A percentile compares a stretch with the other conserved stretches of the same genome.
These are phyloP conservation scores for Neoniphon sammara DNA, from an alignment of 2,797 vertebrate genomes.

Conservation along the genomic window DNA sequence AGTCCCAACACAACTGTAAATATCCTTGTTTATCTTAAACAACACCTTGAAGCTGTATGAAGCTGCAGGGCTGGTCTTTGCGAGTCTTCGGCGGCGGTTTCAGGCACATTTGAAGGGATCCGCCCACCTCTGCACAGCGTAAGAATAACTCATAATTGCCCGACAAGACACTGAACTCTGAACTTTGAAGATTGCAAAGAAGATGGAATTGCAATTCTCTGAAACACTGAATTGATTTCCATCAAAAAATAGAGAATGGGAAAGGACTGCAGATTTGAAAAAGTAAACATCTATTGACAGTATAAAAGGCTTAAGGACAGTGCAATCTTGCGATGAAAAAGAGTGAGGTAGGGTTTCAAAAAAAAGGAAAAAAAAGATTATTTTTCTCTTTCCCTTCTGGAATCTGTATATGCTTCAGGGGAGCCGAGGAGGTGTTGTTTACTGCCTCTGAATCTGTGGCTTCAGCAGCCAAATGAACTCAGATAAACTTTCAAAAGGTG, in stretches of 20 bases:
- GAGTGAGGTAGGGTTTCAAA: slow-evolving; percentile 6
- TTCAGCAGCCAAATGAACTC: slow-evolving; percentile 68
- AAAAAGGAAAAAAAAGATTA: slow-evolving; percentile 18
- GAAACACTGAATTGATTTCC: neutral
- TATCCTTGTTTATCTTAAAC: neutral
- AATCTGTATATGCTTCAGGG: slow-evolving; percentile 41
- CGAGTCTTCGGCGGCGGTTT: too few relatives aligned
- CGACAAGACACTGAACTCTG: neutral
- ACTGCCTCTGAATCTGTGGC: slow-evolving; percentile 47
- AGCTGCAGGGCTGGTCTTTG: too few relatives aligned
- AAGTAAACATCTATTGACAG: neutral
- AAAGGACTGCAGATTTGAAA: slow-evolving; percentile 10
- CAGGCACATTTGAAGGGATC: too few relatives aligned
- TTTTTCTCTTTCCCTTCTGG: slow-evolving; percentile 39
- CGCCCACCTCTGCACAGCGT: too few relatives aligned
- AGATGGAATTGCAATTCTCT: neutral
- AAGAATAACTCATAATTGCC: neutral
- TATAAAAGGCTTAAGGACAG: slow-evolving; percentile 27
- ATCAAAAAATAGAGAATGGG: neutral
- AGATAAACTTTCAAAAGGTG: slow-evolving; percentile 69
- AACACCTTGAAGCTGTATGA: neutral
- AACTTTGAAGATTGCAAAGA: neutral
- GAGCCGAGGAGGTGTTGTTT: slow-evolving; percentile 61
- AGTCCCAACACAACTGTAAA: neutral
- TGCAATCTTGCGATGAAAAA: slow-evolving; percentile 1